Percentiles rank a stretch among this genome's conserved stretches.
Evolutionary conservation across 2,113 vertebrate genomes (phyloP).

Genomic region (Grantiella picta): DNA sequence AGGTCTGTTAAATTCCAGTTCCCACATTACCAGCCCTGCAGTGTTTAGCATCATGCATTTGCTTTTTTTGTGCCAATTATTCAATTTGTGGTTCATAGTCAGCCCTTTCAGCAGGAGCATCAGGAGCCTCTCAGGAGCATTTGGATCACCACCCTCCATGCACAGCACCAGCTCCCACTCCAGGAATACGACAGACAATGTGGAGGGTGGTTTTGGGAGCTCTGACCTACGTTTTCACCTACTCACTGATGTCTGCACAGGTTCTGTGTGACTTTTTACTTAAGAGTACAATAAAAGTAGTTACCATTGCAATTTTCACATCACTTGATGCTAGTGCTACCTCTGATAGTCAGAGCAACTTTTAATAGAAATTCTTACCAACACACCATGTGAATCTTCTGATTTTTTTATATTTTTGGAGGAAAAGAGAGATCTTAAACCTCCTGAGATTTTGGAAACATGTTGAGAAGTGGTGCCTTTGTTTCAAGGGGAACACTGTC

Average conservation of each 20-base stretch:
- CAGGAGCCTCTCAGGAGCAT: background rate
- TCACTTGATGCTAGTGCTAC: constrained; percentile 26
- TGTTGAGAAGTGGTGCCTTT: background rate
- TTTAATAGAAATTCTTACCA: constrained; percentile 40
- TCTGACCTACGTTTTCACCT: background rate
- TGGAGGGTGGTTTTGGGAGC: background rate
- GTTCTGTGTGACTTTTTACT: constrained; percentile 23
- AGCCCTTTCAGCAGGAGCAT: background rate
- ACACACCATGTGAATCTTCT: background rate
- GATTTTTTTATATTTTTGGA: background rate
- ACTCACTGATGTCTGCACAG: background rate
- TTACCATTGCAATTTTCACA: constrained; percentile 61
- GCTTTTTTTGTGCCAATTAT: background rate
- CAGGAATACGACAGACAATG: background rate
- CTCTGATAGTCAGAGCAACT: background rate
- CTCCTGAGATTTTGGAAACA: background rate
- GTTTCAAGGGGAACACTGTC: constrained; percentile 4
- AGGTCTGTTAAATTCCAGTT: background rate
- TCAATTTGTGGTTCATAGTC: background rate
- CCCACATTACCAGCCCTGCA: background rate
- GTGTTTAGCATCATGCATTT: background rate
- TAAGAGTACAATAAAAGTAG: constrained; percentile 18
- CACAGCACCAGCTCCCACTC: background rate
- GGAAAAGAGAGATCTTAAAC: background rate
- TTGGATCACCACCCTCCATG: background rate